Percentiles rank a stretch among this genome's conserved stretches.
These are phyloP conservation scores for Oncorhynchus keta DNA, from an alignment of 2,113 vertebrate genomes.

Conservation along the genomic window DNA sequence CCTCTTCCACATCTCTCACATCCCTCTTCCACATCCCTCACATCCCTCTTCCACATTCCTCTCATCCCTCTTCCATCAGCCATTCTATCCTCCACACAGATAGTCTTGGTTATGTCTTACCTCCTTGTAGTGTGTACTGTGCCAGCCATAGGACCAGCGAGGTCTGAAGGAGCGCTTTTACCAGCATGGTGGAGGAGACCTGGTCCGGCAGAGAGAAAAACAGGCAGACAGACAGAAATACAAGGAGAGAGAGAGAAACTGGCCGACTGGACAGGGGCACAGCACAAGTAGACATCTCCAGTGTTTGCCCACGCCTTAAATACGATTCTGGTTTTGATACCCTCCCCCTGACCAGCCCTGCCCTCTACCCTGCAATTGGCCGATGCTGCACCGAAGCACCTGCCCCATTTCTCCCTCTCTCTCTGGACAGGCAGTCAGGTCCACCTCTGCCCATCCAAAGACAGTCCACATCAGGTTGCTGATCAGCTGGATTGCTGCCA, in stretches of 20 bases:
- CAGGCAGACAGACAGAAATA: slow-evolving; percentile 10
- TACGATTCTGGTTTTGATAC: slow-evolving; percentile 44
- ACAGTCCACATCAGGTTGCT: background rate
- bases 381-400: slow-evolving; percentile 13
- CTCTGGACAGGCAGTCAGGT: background rate
- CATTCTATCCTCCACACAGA: background rate
- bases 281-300: slow-evolving; percentile 19
- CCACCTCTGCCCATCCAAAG: slow-evolving; percentile 2
- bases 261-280: slow-evolving; percentile 19
- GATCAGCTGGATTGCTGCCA: background rate
- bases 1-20: background rate
- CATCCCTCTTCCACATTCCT: background rate
- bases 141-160: slow-evolving; percentile 71
- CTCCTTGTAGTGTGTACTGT: slow-evolving; percentile 70
- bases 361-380: slow-evolving; percentile 50
- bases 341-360: slow-evolving; percentile 53
- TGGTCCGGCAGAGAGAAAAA: background rate
- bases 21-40: background rate
- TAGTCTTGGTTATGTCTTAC: slow-evolving; percentile 48
- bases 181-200: slow-evolving; percentile 62
- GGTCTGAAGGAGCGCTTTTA: slow-evolving; percentile 64
- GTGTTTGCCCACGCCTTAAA: slow-evolving; percentile 52
- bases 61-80: background rate
- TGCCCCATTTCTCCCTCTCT: slow-evolving; percentile 5
- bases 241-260: slow-evolving; percentile 8